phyloP scores from a whole-genome alignment of 2,888 invertebrate species.

The Chaitophorus viminalis region DNA sequence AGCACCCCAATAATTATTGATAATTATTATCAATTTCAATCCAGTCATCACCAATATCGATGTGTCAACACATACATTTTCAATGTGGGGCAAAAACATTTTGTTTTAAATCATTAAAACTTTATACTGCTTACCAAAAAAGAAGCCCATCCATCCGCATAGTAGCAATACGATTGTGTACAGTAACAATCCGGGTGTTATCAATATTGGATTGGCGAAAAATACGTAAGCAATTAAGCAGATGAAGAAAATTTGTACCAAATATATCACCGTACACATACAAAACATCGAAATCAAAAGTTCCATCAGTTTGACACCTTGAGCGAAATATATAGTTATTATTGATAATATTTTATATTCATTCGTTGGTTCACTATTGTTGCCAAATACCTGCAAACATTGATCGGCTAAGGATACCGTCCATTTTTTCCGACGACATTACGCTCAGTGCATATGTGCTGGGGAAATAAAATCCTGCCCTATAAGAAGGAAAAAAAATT shows the following conservation, averaged over 20 bases:
- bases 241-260: neutral
- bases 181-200: neutral
- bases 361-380: neutral
- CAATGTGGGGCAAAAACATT: no score
- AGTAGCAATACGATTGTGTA: neutral
- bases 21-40: no score
- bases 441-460: neutral
- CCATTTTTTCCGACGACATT: constrained; percentile 41
- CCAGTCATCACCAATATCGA: no score
- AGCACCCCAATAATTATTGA: no score
- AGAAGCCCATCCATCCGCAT: constrained; percentile 39
- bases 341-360: neutral
- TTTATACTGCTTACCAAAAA: constrained; percentile 14
- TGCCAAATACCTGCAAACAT: constrained; percentile 28
- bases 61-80: no score
- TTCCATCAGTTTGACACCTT: constrained; percentile 37
- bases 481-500: neutral
- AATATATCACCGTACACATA: neutral
- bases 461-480: constrained; percentile 1
- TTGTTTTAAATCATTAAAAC: no score
- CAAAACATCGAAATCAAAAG: constrained; percentile 32
- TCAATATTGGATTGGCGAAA: constrained; percentile 17
- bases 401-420: constrained; percentile 32
- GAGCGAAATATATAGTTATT: neutral
- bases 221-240: neutral